phyloP scores from a whole-genome alignment of 2,797 vertebrate genomes.

The Phoebastria nigripes region DNA sequence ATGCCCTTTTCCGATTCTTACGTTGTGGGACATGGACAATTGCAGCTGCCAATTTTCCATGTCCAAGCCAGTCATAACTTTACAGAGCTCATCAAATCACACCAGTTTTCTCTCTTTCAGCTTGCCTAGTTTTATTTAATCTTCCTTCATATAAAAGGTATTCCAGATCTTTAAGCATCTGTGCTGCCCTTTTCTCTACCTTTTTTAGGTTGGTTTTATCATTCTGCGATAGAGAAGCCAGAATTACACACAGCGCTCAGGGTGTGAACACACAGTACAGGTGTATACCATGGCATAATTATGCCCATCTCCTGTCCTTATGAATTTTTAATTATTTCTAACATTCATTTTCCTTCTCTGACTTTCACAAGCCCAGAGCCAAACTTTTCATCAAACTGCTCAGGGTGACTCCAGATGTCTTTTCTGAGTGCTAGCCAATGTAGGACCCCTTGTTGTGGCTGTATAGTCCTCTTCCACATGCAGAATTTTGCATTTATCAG shows the following conservation, averaged over 20 bases:
- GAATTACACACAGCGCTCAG: neutral
- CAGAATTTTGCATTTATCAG: neutral
- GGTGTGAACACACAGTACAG: rapidly evolving
- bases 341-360: neutral
- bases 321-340: neutral
- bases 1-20: neutral
- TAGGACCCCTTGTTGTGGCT: neutral
- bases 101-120: neutral
- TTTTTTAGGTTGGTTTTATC: neutral
- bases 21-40: neutral
- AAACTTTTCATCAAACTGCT: neutral
- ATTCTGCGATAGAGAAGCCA: neutral
- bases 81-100: neutral
- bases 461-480: neutral
- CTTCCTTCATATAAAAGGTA: neutral
- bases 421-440: neutral
- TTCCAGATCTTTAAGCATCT: neutral
- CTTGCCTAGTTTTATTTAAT: neutral
- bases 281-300: neutral
- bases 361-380: neutral
- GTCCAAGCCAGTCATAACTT: neutral
- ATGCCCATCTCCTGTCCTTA: neutral
- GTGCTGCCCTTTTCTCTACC: neutral
- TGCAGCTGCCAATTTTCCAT: neutral
- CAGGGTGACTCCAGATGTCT: neutral